Percentiles rank a stretch among this genome's conserved stretches.
Conservation (phyloP, 2,113 vertebrate genomes). For the Recurvirostra avosetta region DNA sequence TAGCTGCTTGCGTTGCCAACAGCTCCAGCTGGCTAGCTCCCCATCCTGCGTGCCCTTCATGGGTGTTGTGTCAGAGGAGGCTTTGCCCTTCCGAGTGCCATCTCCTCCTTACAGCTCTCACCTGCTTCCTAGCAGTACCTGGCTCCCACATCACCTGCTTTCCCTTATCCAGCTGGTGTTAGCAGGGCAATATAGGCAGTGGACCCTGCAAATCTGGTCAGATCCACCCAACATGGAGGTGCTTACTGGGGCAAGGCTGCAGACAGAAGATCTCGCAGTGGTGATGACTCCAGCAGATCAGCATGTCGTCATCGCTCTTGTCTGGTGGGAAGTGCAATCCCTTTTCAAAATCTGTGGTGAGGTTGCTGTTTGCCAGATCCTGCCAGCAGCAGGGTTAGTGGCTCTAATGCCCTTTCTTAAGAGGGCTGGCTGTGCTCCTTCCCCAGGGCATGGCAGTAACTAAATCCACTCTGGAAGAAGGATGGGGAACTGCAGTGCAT, state of each 20-base stretch:
- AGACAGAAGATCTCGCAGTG: neutral
- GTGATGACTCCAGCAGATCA: neutral
- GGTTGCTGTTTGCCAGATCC: neutral
- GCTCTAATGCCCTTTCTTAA: neutral
- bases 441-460: neutral
- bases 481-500: neutral
- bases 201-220: neutral
- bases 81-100: neutral
- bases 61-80: neutral
- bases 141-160: neutral
- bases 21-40: neutral
- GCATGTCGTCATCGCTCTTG: neutral
- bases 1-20: neutral
- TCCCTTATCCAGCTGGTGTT: neutral
- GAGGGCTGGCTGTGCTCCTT: neutral
- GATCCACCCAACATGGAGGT: neutral
- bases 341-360: neutral
- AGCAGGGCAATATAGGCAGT: neutral
- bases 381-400: neutral
- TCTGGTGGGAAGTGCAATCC: neutral
- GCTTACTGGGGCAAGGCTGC: neutral
- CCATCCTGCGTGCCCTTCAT: neutral
- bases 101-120: neutral
- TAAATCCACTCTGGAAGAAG: neutral
- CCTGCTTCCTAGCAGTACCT: neutral